Base-by-base conservation (phyloP, 2,888 invertebrate genomes). In the Liposcelis brunnea region DNA sequence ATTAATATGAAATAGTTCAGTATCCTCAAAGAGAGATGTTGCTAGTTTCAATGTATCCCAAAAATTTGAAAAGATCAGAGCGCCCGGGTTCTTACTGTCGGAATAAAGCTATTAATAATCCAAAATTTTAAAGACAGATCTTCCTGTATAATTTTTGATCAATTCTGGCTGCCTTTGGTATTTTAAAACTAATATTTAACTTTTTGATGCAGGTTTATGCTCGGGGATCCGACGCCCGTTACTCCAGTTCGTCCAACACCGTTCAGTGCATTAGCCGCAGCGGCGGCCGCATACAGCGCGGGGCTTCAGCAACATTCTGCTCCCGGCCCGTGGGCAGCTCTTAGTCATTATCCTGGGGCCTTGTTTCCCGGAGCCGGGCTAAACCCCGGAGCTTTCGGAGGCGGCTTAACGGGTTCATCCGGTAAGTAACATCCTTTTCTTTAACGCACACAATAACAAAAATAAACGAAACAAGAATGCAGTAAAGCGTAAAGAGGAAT, bases 171-270 rank as follows among this genome's bases (percentile, higher is more conserved):
- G 5, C 26, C 5, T 26, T 8, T 26, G 4, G 26, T 6, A 6
- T 26, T 6, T 26, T 26, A 26, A 26, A n/a, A n/a, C n/a, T n/a
- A 32, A 32, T n/a, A n/a, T 32, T 32, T 11, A 32, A 11, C n/a
- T 32, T n/a, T 40, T 40, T 40, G 19, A 15, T 40, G 15, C 19
- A 40, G 63, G 49, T 63, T 57, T 55, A 51, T 61, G 53, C 52
- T 63, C 52, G 51, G 65, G 62, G 53, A 70, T 53, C 38, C 37
- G 43, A 42, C 48, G 32, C 33, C 49, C 40, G 1, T 42, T 47
- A 33, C 57, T 12, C 79, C 79, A 16, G 80, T 83, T 49, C 62
- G 82, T 53, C 82, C 82, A 51, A 82, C 80, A 48, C 81, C 82
- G 15, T 82, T 82, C 63, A 80, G 77, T 57, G 77, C 78, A 15